Conservation (phyloP, 2,113 vertebrate species). For the Daubentonia madagascariensis region DNA sequence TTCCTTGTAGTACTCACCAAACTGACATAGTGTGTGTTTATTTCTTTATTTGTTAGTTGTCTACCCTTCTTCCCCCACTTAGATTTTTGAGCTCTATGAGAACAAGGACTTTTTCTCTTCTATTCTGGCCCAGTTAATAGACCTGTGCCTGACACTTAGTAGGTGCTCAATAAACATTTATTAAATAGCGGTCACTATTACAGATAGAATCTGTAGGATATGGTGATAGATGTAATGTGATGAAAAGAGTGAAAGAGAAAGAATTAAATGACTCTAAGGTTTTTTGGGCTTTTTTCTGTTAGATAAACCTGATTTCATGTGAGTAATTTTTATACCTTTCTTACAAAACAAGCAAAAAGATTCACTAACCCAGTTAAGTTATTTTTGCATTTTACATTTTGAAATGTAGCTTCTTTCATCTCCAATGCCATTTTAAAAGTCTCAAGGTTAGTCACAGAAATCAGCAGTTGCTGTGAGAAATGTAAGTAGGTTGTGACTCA, state of each 20-base stretch:
- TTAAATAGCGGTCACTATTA: not conserved
- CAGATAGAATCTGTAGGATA: not conserved
- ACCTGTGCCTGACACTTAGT: not conserved
- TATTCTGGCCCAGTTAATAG: not conserved
- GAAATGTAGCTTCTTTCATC: not conserved
- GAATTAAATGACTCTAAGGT: not conserved
- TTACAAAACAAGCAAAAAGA: not conserved
- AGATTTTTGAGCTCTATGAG: not conserved
- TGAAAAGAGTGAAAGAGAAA: not conserved
- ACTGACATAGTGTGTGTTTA: not conserved
- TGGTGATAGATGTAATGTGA: not conserved
- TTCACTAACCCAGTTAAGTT: not conserved
- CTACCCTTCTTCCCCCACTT: not conserved
- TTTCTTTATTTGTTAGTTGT: not conserved
- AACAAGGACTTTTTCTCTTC: not conserved
- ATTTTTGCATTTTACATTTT: slow-evolving; percentile 37
- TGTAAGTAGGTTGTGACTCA: slow-evolving; percentile 36
- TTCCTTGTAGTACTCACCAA: not conserved
- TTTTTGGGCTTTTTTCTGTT: not conserved
- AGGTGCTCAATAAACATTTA: not conserved
- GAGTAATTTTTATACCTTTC: not conserved
- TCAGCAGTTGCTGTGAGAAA: not conserved
- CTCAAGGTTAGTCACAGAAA: not conserved
- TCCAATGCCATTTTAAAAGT: not conserved
- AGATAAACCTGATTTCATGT: not conserved